phyloP scores from a whole-genome alignment of 1,140 invertebrate genomes.

The Zaprionus africanus region DNA sequence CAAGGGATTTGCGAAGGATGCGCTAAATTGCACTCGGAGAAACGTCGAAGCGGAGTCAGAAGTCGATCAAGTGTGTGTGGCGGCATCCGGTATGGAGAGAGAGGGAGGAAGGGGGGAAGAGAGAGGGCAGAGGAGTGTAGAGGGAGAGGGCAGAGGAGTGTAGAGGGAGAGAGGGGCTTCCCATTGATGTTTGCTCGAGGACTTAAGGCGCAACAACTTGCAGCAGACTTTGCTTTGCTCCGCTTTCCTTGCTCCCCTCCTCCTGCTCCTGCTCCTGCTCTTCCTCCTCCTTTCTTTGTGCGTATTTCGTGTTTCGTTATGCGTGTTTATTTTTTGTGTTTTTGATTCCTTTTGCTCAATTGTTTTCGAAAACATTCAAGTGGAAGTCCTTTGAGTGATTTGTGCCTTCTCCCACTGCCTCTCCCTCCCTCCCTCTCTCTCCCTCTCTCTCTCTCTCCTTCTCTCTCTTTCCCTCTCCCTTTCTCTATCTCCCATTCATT shows the following conservation, averaged over 20 bases:
- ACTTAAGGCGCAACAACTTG: conserved; percentile 28
- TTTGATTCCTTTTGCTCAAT: conserved; percentile 28
- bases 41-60: conserved; percentile 70
- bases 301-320: not conserved
- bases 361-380: conserved; percentile 66
- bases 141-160: not conserved
- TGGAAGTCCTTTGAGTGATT: conserved; percentile 75
- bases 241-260: not conserved
- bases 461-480: not conserved
- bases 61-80: conserved; percentile 74
- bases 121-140: too few relatives aligned
- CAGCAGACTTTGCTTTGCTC: not conserved
- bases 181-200: conserved; percentile 50
- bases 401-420: conserved; percentile 14
- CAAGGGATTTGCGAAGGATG: conserved; percentile 23
- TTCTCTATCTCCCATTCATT: not conserved
- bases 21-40: conserved; percentile 64
- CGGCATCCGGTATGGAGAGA: conserved; percentile 11
- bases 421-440: too few relatives aligned
- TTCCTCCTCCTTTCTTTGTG: not conserved
- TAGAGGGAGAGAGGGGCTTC: conserved; percentile 7
- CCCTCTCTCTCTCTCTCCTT: too few relatives aligned
- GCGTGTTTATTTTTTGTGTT: conserved; percentile 3
- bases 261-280: not conserved
- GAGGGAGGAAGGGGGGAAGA: too few relatives aligned